Base-by-base conservation (phyloP, 2,888 invertebrate species). In the Cabera pusaria region DNA sequence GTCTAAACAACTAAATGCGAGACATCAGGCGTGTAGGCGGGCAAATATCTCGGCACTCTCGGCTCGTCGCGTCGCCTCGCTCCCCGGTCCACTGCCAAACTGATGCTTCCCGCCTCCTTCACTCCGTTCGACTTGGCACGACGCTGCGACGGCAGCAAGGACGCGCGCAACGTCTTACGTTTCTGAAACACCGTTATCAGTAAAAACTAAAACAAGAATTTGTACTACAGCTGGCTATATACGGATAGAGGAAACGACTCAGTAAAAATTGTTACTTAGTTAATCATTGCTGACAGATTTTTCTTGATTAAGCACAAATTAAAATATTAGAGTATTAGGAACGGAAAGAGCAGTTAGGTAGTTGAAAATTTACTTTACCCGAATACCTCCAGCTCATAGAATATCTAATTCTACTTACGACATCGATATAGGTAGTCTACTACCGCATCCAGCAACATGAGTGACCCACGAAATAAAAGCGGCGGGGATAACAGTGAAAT, bases 151-250 rank as follows among this genome's bases (percentile, higher is more conserved):
- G 90, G 92, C 58, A 95, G 91, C 56, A 96, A 90, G 0, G 96
- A 93, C 26, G 96, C 95, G 32, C 97, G 91, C 52, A 97, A 82
- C 0, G 94, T 94, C 84, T 97, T 97, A 33, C 97, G 93, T 90
- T 97, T 97, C 97, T 98, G 90, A 43, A 92, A 91, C 35, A 40
- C 59, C 28, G 39, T 38, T 49, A 28, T 47, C 36, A 56, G 44
- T 54, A 45, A 50, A 34, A 26, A 31, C 47, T 22, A 44, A 47
- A 37, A 44, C 26, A n/a, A n/a, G n/a, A n/a, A n/a, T n/a, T n/a
- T n/a, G n/a, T n/a, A n/a, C n/a, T n/a, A n/a, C n/a, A n/a, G n/a
- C n/a, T n/a, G n/a, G n/a, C n/a, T n/a, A n/a, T n/a, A n/a, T n/a
- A n/a, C n/a, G n/a, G n/a, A n/a, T n/a, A n/a, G n/a, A n/a, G n/a